These are phyloP conservation scores for Trichonephila clavata DNA, from an alignment of 1,140 invertebrate species.

Conservation along the genomic window DNA sequence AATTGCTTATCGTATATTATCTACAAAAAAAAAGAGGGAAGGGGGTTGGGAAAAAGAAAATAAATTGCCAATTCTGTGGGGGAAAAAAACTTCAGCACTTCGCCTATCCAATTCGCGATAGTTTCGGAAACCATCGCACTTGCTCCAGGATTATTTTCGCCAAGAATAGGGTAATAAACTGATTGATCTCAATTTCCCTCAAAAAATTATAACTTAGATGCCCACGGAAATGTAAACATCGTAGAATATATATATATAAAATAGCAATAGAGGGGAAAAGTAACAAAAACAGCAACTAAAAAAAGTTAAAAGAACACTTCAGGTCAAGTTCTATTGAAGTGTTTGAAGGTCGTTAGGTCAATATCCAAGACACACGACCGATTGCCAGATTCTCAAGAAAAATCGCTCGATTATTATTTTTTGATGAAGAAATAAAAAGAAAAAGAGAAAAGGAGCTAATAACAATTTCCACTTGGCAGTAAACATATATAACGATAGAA, in stretches of 20 bases:
- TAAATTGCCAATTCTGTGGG: background rate
- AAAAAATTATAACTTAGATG: conserved; percentile 35
- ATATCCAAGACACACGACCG: conserved; percentile 52
- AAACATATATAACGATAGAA: too few species aligned
- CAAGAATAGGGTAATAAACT: conserved; percentile 58
- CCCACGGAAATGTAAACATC: conserved; percentile 66
- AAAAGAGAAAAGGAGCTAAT: background rate
- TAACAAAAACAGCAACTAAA: background rate
- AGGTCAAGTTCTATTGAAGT: conserved; percentile 36
- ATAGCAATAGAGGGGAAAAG: background rate
- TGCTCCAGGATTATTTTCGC: conserved; percentile 6
- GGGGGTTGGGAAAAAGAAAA: background rate
- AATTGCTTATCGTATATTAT: background rate
- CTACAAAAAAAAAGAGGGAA: background rate
- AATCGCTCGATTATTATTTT: conserved; percentile 33
- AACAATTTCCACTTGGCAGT: background rate
- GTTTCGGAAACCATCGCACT: conserved; percentile 10
- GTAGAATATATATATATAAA: background rate
- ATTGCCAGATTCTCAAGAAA: conserved; percentile 38
- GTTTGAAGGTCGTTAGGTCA: conserved; percentile 61
- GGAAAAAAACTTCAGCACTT: background rate
- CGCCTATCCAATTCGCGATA: background rate
- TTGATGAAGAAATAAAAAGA: background rate
- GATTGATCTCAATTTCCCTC: conserved; percentile 51
- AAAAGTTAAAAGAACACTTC: background rate